Percentiles rank a stretch among this genome's conserved stretches.
Conservation (phyloP, 2,113 vertebrate genomes). For the Chaetops frenatus region DNA sequence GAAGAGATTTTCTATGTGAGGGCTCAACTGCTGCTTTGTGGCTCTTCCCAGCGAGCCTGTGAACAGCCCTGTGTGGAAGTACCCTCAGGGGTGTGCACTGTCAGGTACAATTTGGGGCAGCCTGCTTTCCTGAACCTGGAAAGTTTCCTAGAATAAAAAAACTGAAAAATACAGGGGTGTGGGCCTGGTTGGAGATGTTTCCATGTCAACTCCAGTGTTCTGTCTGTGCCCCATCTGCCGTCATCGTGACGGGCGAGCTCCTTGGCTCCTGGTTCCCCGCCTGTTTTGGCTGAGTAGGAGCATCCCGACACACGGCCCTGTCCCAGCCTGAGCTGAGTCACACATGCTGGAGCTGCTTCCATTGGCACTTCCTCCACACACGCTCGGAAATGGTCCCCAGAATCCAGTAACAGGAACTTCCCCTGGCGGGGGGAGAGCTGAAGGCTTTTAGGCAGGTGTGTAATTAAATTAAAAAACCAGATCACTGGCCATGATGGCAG, state of each 20-base stretch:
- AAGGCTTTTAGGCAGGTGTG: fast-evolving
- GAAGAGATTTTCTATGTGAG: constrained; percentile 2
- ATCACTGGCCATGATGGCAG: fast-evolving
- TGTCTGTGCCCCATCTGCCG: neutral
- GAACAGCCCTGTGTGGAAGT: neutral
- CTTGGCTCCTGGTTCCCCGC: neutral
- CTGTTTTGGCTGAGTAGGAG: neutral
- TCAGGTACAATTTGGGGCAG: neutral
- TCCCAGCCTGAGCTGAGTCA: neutral
- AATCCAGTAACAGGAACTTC: neutral
- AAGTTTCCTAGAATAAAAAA: neutral
- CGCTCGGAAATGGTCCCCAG: neutral
- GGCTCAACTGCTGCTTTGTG: constrained; percentile 26
- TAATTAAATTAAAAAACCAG: fast-evolving
- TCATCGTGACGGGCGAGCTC: neutral
- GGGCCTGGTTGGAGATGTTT: neutral
- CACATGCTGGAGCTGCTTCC: neutral
- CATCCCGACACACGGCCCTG: neutral
- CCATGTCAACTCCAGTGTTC: neutral
- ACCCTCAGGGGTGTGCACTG: neutral
- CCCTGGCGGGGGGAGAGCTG: neutral
- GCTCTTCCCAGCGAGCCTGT: neutral
- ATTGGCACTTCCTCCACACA: neutral
- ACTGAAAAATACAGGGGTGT: fast-evolving
- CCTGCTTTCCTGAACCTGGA: neutral